Evolutionary conservation across 2,888 invertebrate species (phyloP), one percentile per base, ranked within the genome.

Genomic region (Tenthredo amoena): DNA sequence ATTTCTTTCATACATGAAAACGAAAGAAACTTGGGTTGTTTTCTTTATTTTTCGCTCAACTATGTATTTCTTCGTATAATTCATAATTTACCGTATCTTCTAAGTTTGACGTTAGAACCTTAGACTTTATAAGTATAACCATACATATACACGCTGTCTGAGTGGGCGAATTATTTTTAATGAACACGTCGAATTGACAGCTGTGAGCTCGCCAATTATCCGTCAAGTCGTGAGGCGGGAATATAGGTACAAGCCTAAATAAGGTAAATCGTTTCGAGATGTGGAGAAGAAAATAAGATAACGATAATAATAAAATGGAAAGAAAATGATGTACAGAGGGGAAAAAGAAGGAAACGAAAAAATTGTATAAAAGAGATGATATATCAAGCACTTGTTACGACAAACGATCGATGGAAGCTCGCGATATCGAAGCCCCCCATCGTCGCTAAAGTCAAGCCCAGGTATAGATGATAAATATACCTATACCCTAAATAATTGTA

Each of bases 401-500:
- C 55, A 7, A 55, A 55, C 55, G 55, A n/a, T n/a, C 55, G 55
- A 55, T 55, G 55, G n/a, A n/a, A 55, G 55, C n/a, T 55, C 10
- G n/a, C 55, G 55, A 55, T 55, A 55, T 55, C n/a, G 5, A 55
- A 55, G 55, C 55, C 55, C 55, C 50, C 50, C 50, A 18, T 50
- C n/a, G 55, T 18, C 55, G 7, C 55, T 10, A 26, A 62, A 21
- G 62, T 26, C 62, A 62, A 62, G 62, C 62, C 55, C 62, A 26
- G 26, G 10, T 62, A 62, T 62, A 74, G 34, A 26, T 47, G 6
- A 74, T 74, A 12, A 34, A 72, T 37, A 74, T 72, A 74, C n/a
- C 18, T 18, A 40, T 40, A 74, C 12, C 26, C 6, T 55, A 12
- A 40, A 15, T 21, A n/a, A 74, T 43, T 43, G 74, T 74, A 74